Evolutionary conservation across 2,797 vertebrate species (phyloP), one percentile per base, ranked within the genome.

Genomic region (Brachymystax lenok): DNA sequence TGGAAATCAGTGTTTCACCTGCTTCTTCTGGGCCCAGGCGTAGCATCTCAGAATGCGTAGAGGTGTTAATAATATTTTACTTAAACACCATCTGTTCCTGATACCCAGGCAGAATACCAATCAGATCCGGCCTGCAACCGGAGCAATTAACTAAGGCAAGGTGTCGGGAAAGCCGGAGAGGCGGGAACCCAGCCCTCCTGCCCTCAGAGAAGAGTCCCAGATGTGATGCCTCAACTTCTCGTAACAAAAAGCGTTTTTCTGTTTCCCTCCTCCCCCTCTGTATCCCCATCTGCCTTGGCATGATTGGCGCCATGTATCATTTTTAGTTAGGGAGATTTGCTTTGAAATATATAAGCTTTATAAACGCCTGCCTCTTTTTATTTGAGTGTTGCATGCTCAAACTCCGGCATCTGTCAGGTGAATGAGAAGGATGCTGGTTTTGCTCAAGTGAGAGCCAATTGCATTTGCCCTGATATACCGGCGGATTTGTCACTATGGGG

Each of bases 21-120:
- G 86, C 76, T 30, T 63, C 21, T 72, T 82, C 88, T 88, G 84
- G 69, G n/a, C 81, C 74, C 83, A 79, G 74, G 59, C 33, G 66
- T 69, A 70, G 75, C 74, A 80, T 82, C 75, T 83, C 72, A 69
- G 74, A 82, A 80, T 50, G 79, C 84, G 72, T 35, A 67, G 83
- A 86, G 85, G 87, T 89, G 89, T 89, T 92, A 87, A 92, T 93
- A 92, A 92, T 92, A 91, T 91, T 92, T 92, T 91, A 92, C 88
- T 87, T 90, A 91, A 93, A 88, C 76, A 69, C 93, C 93, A 93
- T 93, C 92, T 94, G 93, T 90, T 91, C 82, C 77, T 73, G 17
- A 67, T 14, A 77, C 79, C 77, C 78, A 73, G 71, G 50, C 71
- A 86, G 86, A 92, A 92, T 89, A 90, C 83, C 84, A 90, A 91